phyloP scores from a whole-genome alignment of 2,797 vertebrate species.

The Gambusia yucatana region DNA sequence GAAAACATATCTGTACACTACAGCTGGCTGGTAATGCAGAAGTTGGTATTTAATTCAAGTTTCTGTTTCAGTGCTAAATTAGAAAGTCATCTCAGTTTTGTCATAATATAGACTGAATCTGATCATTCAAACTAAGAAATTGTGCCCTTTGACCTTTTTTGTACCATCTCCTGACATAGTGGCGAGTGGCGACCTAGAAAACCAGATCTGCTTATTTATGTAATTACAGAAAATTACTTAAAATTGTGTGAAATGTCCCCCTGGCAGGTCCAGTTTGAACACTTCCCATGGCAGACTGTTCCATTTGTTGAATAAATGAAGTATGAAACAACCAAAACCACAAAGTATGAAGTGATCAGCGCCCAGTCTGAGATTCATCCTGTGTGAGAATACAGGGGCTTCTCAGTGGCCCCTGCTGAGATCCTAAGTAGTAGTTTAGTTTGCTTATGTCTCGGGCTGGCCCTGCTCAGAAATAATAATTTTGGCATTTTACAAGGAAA shows the following conservation, averaged over 20 bases:
- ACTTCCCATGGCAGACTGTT: background rate
- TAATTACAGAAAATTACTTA: background rate
- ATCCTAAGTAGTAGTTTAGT: background rate
- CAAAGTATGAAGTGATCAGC: background rate
- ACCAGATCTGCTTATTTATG: background rate
- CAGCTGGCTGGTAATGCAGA: too few relatives aligned
- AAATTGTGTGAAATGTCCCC: background rate
- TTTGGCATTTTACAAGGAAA: background rate
- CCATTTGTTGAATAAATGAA: background rate
- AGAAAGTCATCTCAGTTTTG: too few relatives aligned
- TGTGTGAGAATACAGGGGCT: background rate
- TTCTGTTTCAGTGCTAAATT: too few relatives aligned
- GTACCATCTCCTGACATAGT: background rate
- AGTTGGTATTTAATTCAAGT: too few relatives aligned
- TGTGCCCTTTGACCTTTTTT: background rate
- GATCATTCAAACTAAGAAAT: background rate
- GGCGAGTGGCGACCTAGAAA: background rate
- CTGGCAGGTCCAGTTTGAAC: background rate
- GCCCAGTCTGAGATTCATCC: background rate
- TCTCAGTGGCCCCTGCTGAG: background rate
- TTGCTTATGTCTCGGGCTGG: background rate
- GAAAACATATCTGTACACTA: too few relatives aligned
- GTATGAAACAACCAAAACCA: background rate
- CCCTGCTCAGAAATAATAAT: background rate
- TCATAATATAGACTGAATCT: too few relatives aligned